Percentiles rank a stretch among this genome's conserved stretches.
These are phyloP conservation scores for Lypha dubia DNA, from an alignment of 2,888 invertebrate genomes.

Conservation along the genomic window DNA sequence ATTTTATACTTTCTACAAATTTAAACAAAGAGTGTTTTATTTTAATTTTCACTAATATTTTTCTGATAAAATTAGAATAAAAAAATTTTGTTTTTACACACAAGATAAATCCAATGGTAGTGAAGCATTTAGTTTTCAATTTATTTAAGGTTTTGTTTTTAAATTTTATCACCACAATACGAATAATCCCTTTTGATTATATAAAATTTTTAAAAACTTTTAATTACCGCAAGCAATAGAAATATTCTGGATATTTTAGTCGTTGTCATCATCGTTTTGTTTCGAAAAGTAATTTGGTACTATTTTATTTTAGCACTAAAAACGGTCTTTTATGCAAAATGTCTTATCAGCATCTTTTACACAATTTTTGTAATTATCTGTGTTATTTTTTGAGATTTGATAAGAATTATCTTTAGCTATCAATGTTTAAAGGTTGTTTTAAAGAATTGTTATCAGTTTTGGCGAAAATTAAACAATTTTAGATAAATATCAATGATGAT, in stretches of 20 bases:
- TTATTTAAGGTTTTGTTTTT: neutral
- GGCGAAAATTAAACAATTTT: conserved; percentile 61
- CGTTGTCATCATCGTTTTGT: conserved; percentile 81
- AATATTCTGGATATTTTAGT: conserved; percentile 80
- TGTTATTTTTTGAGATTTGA: conserved; percentile 13
- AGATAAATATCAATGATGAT: conserved; percentile 71
- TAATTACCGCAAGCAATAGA: conserved; percentile 82
- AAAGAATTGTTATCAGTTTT: conserved; percentile 48
- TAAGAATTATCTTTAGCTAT: conserved; percentile 59
- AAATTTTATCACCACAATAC: neutral
- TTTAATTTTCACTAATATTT: neutral
- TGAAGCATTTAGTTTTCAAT: conserved; percentile 57
- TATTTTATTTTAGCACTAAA: conserved; percentile 72
- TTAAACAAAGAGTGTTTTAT: neutral
- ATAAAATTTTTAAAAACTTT: conserved; percentile 27
- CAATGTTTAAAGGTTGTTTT: conserved; percentile 15
- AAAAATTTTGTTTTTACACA: conserved; percentile 52
- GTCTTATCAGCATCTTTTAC: conserved; percentile 69
- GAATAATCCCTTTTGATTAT: neutral
- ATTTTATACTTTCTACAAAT: neutral
- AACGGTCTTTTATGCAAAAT: conserved; percentile 79
- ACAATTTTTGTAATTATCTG: neutral
- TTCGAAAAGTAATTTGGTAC: conserved; percentile 82
- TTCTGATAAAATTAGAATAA: neutral
- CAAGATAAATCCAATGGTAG: conserved; percentile 67